Evolutionary conservation across 2,888 invertebrate species (phyloP).

Genomic region (Himalopsyche japonica): DNA sequence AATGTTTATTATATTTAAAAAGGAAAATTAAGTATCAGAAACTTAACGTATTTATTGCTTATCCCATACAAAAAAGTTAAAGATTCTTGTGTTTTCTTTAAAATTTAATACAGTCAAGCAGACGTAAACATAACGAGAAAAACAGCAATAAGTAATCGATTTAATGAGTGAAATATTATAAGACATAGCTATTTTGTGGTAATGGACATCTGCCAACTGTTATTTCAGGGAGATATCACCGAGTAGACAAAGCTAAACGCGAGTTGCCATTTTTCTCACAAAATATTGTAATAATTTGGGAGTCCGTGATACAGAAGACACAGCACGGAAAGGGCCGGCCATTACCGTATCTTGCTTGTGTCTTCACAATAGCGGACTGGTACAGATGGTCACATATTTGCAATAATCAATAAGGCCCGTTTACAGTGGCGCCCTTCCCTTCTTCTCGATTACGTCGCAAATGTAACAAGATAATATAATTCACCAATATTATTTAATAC

Average conservation of each 20-base stretch:
- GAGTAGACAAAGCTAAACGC: background rate
- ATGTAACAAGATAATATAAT: too few relatives aligned
- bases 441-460: background rate
- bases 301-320: too few relatives aligned
- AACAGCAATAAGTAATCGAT: background rate
- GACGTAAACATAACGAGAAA: background rate
- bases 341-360: background rate
- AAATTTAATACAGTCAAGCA: background rate
- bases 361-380: background rate
- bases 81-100: too few relatives aligned
- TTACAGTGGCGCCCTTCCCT: background rate
- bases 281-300: background rate
- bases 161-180: background rate
- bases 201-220: background rate
- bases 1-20: too few relatives aligned
- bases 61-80: too few relatives aligned
- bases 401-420: background rate
- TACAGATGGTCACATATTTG: background rate
- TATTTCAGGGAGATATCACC: background rate
- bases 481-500: too few relatives aligned
- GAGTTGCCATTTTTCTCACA: background rate
- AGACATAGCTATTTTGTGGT: background rate
- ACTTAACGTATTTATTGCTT: too few relatives aligned
- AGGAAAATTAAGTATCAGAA: too few relatives aligned
- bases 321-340: too few relatives aligned